These are phyloP conservation scores for Halichondria panicea DNA, from an alignment of 37 sponge, comb jelly and placozoan species.

Conservation along the genomic window DNA sequence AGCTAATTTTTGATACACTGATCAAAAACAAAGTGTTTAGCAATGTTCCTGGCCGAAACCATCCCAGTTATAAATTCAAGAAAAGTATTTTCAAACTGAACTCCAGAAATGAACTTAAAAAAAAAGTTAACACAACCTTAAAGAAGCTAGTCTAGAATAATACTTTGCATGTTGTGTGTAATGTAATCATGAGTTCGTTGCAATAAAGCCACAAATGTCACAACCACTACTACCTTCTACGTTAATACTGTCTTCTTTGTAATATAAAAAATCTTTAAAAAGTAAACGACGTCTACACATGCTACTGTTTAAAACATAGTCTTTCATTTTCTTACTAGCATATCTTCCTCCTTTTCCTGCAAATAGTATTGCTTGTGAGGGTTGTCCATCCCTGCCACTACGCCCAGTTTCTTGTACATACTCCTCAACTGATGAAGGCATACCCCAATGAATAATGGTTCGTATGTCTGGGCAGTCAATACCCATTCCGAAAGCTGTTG, in stretches of 20 bases:
- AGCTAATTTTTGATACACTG: not conserved
- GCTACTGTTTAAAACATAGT: not conserved
- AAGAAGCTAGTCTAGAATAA: too few species aligned
- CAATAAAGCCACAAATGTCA: not conserved
- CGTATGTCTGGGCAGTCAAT: constrained; percentile 47
- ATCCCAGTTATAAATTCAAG: constrained; percentile 2
- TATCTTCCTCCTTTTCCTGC: not conserved
- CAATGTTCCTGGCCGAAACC: constrained; percentile 10
- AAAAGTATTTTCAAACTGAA: too few species aligned
- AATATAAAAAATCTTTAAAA: constrained; percentile 7
- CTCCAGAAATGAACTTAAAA: too few species aligned
- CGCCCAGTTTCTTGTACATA: constrained; percentile 58
- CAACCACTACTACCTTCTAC: not conserved
- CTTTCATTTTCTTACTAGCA: constrained; percentile 1
- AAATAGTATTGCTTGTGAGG: constrained; percentile 29
- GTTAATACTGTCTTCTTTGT: not conserved
- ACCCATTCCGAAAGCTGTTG: constrained; percentile 60
- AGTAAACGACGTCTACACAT: constrained; percentile 6
- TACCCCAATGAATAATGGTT: constrained; percentile 41
- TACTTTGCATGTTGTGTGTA: too few species aligned
- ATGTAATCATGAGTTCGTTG: too few species aligned
- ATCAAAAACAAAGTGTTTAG: constrained; percentile 14
- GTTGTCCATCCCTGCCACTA: constrained; percentile 46
- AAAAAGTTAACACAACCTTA: too few species aligned
- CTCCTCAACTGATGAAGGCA: constrained; percentile 29